Base-by-base conservation (phyloP, 2,888 invertebrate genomes). In the Dichetophora obliterata region DNA sequence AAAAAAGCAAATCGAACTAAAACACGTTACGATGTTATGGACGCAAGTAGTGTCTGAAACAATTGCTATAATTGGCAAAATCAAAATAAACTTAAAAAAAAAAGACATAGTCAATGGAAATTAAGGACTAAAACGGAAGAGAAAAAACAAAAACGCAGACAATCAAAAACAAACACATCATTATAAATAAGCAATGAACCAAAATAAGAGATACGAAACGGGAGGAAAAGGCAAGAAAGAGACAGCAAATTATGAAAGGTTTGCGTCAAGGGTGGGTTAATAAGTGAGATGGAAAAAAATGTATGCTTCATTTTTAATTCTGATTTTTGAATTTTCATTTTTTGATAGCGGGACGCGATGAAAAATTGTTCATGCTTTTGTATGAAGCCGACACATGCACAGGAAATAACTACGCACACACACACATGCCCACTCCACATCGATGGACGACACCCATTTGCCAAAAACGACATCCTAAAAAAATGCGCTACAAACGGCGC, bases 381-480 rank as follows among this genome's bases (percentile, higher is more conserved):
- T 19, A 22, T 24, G 1, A 37, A 19, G 3, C 19, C 5, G 14
- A 22, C 0, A 48, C 79, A 57, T 27, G 27, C 24, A 19, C 16
- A n/a, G 27, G 43, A 71, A 71, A 57, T 11, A 48, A 6, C 37
- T 37, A 24, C 27, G 19, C n/a, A 34, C 54, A 19, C 27, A 54
- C 27, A 27, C 5, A 69, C 81, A 48, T 16, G 22, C 54, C 24
- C 52, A 34, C 11, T 16, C 37, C 34, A 48, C 14, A 16, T 14
- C 52, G 14, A 14, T 74, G 24, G 50, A 34, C 54, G 27, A 75
- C 69, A 69, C 69, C 68, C 69, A 68, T 68, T 59, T 22, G 50
- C 27, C 19, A 34, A 75, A 75, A 75, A 75, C 43, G 52, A 73
- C 22, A 52, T 73, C 48, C 73, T 63, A 73, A 63, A 73, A 73